These are phyloP conservation scores for Fistularia commersonii DNA, from an alignment of 2,797 vertebrate species.

Conservation along the genomic window DNA sequence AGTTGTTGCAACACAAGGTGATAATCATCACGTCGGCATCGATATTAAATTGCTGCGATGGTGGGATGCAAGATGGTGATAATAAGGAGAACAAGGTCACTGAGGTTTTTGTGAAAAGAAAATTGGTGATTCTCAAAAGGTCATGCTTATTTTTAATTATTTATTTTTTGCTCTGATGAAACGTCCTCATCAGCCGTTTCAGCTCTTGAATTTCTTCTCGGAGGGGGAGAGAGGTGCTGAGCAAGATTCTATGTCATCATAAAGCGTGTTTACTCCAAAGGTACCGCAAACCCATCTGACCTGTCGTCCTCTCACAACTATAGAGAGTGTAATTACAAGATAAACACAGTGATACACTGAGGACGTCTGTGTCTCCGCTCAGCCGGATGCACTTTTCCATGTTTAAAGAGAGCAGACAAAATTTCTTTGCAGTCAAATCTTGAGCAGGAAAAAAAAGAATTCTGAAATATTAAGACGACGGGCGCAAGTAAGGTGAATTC, in stretches of 20 bases:
- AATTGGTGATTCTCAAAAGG: too few species aligned
- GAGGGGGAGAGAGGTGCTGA: conserved; percentile 55
- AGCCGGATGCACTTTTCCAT: too few species aligned
- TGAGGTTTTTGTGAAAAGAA: too few species aligned
- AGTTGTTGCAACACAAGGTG: conserved; percentile 37
- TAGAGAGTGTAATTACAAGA: conserved; percentile 46
- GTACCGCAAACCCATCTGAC: conserved; percentile 53
- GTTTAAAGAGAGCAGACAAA: too few species aligned
- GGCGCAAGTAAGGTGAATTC: too few species aligned
- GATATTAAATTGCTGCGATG: conserved; percentile 16
- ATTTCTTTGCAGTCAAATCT: too few species aligned
- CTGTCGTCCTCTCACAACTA: conserved; percentile 29
- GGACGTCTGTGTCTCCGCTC: conserved; percentile 5
- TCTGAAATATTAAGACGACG: too few species aligned
- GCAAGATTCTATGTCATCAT: conserved; percentile 51
- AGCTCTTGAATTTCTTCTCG: not conserved
- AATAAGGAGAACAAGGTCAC: conserved; percentile 7
- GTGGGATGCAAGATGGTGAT: conserved; percentile 16
- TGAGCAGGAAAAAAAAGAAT: too few species aligned
- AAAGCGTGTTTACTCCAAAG: conserved; percentile 56
- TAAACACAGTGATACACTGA: conserved; percentile 26
- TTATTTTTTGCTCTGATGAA: not conserved
- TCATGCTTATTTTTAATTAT: too few species aligned
- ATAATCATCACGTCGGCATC: conserved; percentile 18
- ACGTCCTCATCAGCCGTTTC: conserved; percentile 28